Percentiles rank a stretch among this genome's conserved stretches.
phyloP scores from a whole-genome alignment of 2,113 vertebrate species.

The Notarius lentiginosus region DNA sequence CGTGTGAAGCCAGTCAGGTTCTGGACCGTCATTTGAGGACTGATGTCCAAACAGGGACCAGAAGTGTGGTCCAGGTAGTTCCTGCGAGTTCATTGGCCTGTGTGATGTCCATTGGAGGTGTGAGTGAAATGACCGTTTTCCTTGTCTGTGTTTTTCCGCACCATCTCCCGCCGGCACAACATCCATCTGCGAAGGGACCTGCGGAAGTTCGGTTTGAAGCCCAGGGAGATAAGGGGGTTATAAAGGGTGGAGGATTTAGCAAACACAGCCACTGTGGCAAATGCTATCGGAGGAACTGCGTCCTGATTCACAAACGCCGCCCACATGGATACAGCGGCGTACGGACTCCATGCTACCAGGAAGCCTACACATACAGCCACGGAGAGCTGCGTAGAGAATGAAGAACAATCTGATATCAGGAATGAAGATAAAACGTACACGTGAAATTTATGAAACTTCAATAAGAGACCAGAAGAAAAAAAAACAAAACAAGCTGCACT shows the following conservation, averaged over 20 bases:
- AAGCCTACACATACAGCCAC: slow-evolving; percentile 52
- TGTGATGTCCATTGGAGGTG: slow-evolving; percentile 67
- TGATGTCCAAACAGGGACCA: slow-evolving; percentile 50
- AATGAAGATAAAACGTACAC: not conserved
- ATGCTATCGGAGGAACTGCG: slow-evolving; percentile 37
- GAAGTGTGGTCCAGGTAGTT: slow-evolving; percentile 60
- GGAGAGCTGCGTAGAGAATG: slow-evolving; percentile 40
- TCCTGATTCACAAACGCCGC: slow-evolving; percentile 38
- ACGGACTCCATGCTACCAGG: slow-evolving; percentile 47
- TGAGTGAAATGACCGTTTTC: slow-evolving; percentile 65
- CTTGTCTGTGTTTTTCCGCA: slow-evolving; percentile 56
- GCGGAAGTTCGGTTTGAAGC: slow-evolving; percentile 52
- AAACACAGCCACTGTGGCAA: slow-evolving; percentile 34
- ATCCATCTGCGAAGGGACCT: slow-evolving; percentile 54
- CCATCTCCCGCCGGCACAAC: slow-evolving; percentile 44
- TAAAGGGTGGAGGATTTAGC: slow-evolving; percentile 50
- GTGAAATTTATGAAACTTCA: not conserved
- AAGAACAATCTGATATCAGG: not conserved
- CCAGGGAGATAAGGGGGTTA: slow-evolving; percentile 49
- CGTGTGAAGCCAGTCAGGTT: slow-evolving; percentile 64
- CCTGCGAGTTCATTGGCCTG: slow-evolving; percentile 65
- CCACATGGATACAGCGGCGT: slow-evolving; percentile 50
- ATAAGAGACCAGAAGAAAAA: not conserved
- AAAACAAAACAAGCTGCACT: no score
- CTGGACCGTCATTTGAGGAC: slow-evolving; percentile 63